Evolutionary conservation across 2,113 vertebrate species (phyloP), one percentile per base, ranked within the genome.

Genomic region (Stictonetta naevosa): DNA sequence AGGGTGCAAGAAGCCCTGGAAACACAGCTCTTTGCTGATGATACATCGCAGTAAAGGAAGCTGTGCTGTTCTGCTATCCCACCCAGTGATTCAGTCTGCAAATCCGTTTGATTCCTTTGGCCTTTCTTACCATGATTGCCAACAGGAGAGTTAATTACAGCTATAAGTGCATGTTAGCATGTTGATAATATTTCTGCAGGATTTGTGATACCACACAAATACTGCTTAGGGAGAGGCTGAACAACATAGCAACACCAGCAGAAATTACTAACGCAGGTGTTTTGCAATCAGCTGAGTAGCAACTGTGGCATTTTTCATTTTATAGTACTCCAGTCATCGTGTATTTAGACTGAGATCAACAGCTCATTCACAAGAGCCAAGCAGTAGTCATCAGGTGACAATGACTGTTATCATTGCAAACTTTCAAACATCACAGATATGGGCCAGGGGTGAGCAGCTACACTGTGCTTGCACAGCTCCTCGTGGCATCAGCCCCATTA

Each of bases 351-450:
- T 74, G 72, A 85, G 68, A 74, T 90, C 53, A 76, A 78, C 36
- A 72, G 88, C 85, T 95, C 94, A 76, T 92, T 95, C 55, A 50
- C 79, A 31, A 31, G 53, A 88, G n/a, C 83, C 46, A 40, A 82
- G 63, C 68, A 15, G 42, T 59, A 83, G 60, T 60, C 77, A 68
- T 69, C 83, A 85, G 86, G 83, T 90, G 85, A 84, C 64, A 52
- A 89, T 90, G 81, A 89, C 55, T 88, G 2, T 26, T 81, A 48
- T 83, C 48, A 3, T 1, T 48, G 40, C 18, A 13, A 87, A 60
- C 94, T 76, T 91, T 74, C 50, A 92, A 13, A 73, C 93, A 26
- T 89, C 60, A 52, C 44, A 63, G 52, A 22, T 90, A 36, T 6
- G 52, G 86, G 68, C 83, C 74, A 58, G 72, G 74, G 80, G 89